Evolutionary conservation across 2,888 invertebrate species (phyloP), one percentile per base, ranked within the genome.

Genomic region (Neoascia interrupta): DNA sequence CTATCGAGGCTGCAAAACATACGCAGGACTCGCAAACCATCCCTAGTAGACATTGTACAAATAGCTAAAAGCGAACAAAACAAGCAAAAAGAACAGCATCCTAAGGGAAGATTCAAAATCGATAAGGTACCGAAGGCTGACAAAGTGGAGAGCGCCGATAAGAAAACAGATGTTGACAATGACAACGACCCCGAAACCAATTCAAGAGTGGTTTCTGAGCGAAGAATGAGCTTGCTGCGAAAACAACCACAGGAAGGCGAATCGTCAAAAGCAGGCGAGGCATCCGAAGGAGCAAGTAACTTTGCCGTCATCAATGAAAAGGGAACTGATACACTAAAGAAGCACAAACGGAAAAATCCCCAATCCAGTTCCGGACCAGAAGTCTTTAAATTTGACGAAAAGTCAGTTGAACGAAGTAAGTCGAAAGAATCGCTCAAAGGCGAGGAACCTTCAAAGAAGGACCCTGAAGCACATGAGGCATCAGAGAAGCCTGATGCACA

Each of bases 291-390:
- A 3, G 83, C 81, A 5, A 85, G 84, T 15, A 84, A 82, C 21
- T 87, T 85, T 64, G 83, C 90, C 82, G 86, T 91, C 16, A 86
- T 92, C 5, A 90, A 90, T 85, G 89, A 90, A 36, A 92, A 91
- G 85, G 90, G 90, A 21, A 73, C 84, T 69, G 81, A 26, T 74
- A 82, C 26, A 4, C 75, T 63, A 75, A 84, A n/a, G 60, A 83
- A 18, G 66, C 73, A 84, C 31, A 84, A 81, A 5, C 82, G 83
- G 18, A 84, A 81, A 83, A 80, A 36, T 61, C 19, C 76, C 47
- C 26, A 49, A 43, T n/a, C 53, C 6, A 75, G 72, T 3, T 49
- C 83, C 13, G 85, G 85, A 60, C 85, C 87, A 3, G 83, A 87
- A 43, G 83, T 87, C 5, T 88, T 88, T 64, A 86, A 84, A 72